phyloP scores from a whole-genome alignment of 2,113 vertebrate genomes.

The Manacus vitellinus region DNA sequence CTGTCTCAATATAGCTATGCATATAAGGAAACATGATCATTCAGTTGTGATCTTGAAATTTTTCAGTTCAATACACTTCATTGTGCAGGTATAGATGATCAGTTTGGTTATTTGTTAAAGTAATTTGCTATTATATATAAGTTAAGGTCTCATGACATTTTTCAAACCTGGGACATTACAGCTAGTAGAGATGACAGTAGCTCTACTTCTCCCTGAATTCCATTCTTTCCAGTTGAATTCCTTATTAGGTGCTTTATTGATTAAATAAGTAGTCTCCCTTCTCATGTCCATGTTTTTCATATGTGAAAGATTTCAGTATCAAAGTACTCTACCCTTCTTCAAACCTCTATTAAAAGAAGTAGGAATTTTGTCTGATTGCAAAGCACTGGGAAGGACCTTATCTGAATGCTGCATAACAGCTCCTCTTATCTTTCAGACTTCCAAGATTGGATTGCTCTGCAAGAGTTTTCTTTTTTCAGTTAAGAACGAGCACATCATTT shows the following conservation, averaged over 20 bases:
- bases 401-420: neutral
- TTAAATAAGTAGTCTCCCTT: neutral
- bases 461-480: neutral
- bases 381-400: neutral
- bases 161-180: neutral
- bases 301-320: neutral
- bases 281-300: neutral
- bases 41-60: neutral
- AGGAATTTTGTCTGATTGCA: neutral
- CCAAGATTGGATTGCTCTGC: neutral
- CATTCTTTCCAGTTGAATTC: neutral
- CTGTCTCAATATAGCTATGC: neutral
- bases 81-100: neutral
- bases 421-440: neutral
- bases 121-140: neutral
- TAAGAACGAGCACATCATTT: neutral
- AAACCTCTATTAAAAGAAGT: neutral
- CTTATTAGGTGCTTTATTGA: neutral
- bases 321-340: neutral
- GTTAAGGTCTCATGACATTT: neutral
- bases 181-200: neutral
- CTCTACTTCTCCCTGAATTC: neutral
- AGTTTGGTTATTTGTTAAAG: neutral
- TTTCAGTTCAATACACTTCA: neutral
- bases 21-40: neutral